A percentile compares a stretch with the other conserved stretches of the same genome.
Evolutionary conservation across 2,113 vertebrate genomes (phyloP).

Genomic region (Probosciger aterrimus): DNA sequence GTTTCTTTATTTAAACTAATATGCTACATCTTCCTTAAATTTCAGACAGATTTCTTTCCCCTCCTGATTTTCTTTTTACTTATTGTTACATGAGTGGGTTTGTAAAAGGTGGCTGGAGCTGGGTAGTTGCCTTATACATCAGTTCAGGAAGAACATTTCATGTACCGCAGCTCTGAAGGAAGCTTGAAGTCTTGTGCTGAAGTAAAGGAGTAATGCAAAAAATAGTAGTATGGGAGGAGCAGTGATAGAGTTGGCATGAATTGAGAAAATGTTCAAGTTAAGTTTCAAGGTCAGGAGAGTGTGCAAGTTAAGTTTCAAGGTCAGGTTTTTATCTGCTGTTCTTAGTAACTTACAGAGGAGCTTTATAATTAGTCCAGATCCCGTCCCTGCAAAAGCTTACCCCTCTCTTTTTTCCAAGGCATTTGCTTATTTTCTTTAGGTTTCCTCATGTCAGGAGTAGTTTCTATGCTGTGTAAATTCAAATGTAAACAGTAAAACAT

Average conservation of each 20-base stretch:
- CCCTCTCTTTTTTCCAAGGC: background rate
- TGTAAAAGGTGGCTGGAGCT: background rate
- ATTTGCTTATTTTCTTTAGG: background rate
- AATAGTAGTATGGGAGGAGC: background rate
- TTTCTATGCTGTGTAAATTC: background rate
- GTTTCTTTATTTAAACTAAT: background rate
- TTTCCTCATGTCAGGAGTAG: background rate
- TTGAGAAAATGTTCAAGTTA: background rate
- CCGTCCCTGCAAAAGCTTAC: background rate
- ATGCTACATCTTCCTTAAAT: background rate
- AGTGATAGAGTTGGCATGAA: background rate
- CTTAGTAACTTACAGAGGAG: background rate
- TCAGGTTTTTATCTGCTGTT: background rate
- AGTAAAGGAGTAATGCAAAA: background rate
- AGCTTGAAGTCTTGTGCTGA: background rate
- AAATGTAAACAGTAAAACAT: background rate
- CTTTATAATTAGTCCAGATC: background rate
- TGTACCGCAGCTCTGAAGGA: background rate
- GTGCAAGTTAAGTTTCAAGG: background rate
- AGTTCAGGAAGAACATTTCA: background rate
- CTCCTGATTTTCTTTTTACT: background rate
- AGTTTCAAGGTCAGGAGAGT: background rate
- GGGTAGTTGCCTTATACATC: background rate
- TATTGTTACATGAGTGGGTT: background rate
- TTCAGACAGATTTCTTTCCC: background rate